phyloP scores from a whole-genome alignment of 2,888 invertebrate species.

The Ectemnius continuus region DNA sequence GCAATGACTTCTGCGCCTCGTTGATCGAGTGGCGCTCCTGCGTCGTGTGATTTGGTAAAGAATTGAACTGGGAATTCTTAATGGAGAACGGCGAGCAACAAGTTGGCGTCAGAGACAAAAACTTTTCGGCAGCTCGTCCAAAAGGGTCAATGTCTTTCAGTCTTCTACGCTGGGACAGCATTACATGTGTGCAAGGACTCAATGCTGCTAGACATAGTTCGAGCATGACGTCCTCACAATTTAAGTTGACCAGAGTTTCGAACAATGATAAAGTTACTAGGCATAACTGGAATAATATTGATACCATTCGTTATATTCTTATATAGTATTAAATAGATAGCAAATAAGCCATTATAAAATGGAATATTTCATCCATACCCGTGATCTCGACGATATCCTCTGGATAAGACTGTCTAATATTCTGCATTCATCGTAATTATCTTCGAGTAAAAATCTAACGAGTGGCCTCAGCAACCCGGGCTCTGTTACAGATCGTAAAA shows the following conservation, averaged over 20 bases:
- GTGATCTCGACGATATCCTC: slow-evolving; percentile 86
- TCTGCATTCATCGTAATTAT: slow-evolving; percentile 90
- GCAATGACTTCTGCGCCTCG: slow-evolving; percentile 63
- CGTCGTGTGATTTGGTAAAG: slow-evolving; percentile 58
- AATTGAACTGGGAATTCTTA: slow-evolving; percentile 50
- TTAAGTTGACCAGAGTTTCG: slow-evolving; percentile 92
- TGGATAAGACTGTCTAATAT: slow-evolving; percentile 90
- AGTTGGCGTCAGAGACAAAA: slow-evolving; percentile 86
- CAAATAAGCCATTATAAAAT: slow-evolving; percentile 14
- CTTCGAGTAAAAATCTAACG: slow-evolving; percentile 90
- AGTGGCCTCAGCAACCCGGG: slow-evolving; percentile 90
- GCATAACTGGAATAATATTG: slow-evolving; percentile 81
- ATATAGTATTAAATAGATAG: neutral
- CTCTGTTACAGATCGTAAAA: slow-evolving; percentile 91
- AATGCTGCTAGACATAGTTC: slow-evolving; percentile 93
- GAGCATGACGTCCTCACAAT: slow-evolving; percentile 97
- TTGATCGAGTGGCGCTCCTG: slow-evolving; percentile 46
- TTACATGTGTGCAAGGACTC: slow-evolving; percentile 88
- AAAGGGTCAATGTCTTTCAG: slow-evolving; percentile 86
- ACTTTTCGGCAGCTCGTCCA: slow-evolving; percentile 86
- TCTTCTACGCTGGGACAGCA: slow-evolving; percentile 87
- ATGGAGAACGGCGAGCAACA: slow-evolving; percentile 78
- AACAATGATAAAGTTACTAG: slow-evolving; percentile 94
- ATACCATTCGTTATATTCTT: neutral
- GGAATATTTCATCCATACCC: slow-evolving; percentile 80